Percentiles rank a stretch among this genome's conserved stretches.
Evolutionary conservation across 2,797 vertebrate genomes (phyloP).

Genomic region (Lithobates pipiens): DNA sequence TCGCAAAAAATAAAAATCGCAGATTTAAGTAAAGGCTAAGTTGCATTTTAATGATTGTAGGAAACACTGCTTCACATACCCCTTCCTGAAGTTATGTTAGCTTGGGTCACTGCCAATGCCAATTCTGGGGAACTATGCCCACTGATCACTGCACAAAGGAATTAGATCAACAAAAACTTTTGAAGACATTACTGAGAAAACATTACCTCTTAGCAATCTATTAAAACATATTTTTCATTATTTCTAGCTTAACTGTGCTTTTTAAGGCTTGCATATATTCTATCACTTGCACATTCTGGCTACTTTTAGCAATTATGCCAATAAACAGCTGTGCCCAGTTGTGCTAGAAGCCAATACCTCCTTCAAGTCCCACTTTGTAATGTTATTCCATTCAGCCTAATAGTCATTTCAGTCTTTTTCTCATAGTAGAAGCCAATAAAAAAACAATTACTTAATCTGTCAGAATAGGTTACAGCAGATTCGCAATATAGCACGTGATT

Average conservation of each 20-base stretch:
- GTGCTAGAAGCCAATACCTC: constrained; percentile 26
- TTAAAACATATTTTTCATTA: not conserved
- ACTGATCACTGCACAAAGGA: not conserved
- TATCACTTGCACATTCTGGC: constrained; percentile 13
- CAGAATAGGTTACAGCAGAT: constrained; percentile 34
- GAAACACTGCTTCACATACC: not conserved
- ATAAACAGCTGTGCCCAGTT: constrained; percentile 5
- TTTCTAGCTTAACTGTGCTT: not conserved
- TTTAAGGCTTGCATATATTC: constrained; percentile 22
- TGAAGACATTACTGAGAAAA: not conserved
- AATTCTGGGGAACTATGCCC: too few relatives aligned
- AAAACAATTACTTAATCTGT: constrained; percentile 53
- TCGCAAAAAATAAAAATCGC: too few relatives aligned
- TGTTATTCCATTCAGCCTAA: constrained; percentile 43
- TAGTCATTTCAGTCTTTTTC: constrained; percentile 42
- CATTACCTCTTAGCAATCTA: not conserved
- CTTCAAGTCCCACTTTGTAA: constrained; percentile 47
- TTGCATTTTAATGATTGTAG: not conserved
- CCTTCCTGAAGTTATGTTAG: too few relatives aligned
- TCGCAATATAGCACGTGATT: constrained; percentile 48
- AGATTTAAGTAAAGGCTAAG: too few relatives aligned
- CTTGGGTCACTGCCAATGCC: too few relatives aligned
- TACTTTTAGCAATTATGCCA: constrained; percentile 22
- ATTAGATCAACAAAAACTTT: not conserved
- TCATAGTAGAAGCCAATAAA: constrained; percentile 42